Evolutionary conservation across 2,888 invertebrate species (phyloP).

Genomic region (Machimus atricapillus): DNA sequence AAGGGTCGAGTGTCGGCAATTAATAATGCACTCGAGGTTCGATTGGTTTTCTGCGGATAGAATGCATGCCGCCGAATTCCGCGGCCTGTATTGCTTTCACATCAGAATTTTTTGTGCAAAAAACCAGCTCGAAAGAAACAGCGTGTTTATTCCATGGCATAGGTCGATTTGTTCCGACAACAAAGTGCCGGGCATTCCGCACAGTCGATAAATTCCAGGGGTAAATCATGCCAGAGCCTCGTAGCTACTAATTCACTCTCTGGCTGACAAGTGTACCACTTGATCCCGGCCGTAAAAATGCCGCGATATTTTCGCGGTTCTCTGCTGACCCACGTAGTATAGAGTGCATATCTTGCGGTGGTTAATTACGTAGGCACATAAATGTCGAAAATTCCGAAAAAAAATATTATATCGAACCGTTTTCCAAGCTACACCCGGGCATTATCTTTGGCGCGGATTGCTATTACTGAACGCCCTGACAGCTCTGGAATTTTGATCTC

Average conservation of each 20-base stretch:
- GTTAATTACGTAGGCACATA: constrained; percentile 30
- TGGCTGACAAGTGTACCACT: not conserved
- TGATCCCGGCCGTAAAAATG: not conserved
- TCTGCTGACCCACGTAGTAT: constrained; percentile 24
- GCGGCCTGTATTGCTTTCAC: not conserved
- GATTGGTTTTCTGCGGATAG: not conserved
- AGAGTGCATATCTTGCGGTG: constrained; percentile 11
- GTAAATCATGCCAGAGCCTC: not conserved
- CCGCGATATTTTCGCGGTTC: not conserved
- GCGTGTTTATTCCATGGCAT: not conserved
- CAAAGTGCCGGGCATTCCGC: constrained; percentile 10
- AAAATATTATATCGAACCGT: not conserved
- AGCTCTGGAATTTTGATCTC: constrained; percentile 40
- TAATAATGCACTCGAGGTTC: not conserved
- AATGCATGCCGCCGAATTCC: not conserved
- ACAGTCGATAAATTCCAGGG: not conserved
- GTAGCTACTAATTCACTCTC: not conserved
- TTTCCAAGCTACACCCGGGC: constrained; percentile 6
- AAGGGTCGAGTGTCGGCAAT: not conserved
- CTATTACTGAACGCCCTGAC: constrained; percentile 28
- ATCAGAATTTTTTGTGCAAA: not conserved
- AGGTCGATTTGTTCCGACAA: not conserved
- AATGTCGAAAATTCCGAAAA: constrained; percentile 27
- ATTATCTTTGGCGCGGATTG: constrained; percentile 7
- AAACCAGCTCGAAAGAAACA: not conserved